Conservation (phyloP, 2,113 vertebrate genomes). For the Chamaea fasciata region DNA sequence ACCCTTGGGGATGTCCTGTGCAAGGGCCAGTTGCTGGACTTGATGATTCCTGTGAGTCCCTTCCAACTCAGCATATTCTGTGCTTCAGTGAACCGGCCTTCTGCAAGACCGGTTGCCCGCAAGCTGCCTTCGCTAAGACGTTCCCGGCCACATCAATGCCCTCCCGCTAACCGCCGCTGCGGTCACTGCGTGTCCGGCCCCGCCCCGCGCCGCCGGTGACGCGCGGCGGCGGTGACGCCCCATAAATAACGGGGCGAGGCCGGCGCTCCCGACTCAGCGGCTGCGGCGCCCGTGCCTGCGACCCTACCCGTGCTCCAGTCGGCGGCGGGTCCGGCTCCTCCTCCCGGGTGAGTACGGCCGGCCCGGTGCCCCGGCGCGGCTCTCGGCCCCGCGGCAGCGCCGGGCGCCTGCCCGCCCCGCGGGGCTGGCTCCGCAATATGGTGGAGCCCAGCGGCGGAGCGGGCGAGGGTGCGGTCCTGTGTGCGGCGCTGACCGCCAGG, state of each 20-base stretch:
- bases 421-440: not conserved
- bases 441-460: not conserved
- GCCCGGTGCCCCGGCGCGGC: not conserved
- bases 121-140: fast-evolving
- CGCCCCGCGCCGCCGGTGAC: not conserved
- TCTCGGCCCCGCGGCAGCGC: not conserved
- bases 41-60: no score
- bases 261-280: fast-evolving
- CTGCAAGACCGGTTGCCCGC: fast-evolving
- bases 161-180: not conserved
- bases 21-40: no score
- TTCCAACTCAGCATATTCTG: not conserved
- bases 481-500: no score
- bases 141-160: fast-evolving
- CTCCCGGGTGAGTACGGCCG: not conserved
- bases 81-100: fast-evolving
- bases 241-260: not conserved
- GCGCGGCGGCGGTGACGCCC: not conserved
- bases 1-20: not conserved
- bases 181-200: not conserved
- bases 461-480: not conserved
- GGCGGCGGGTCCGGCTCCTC: not conserved
- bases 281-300: not conserved
- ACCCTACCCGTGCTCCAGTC: fast-evolving
- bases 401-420: no score